These are phyloP conservation scores for Cheilosia vernalis DNA, from an alignment of 2,888 invertebrate species.

Conservation along the genomic window DNA sequence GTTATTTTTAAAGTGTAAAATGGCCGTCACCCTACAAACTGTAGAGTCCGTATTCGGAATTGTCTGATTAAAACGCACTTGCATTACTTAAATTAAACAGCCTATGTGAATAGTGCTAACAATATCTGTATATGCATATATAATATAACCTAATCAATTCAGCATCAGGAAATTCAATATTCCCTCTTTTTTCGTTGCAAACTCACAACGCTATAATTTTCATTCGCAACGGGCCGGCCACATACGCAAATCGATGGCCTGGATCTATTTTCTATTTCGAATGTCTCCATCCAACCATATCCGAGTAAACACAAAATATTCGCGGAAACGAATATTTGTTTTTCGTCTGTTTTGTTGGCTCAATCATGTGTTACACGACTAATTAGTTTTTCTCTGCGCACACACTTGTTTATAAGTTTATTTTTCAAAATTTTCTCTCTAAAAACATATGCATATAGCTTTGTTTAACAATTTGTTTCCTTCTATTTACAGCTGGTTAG, in stretches of 20 bases:
- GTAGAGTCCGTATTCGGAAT: neutral
- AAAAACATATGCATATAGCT: slow-evolving; percentile 17
- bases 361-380: slow-evolving; percentile 46
- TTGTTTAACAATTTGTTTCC: slow-evolving; percentile 66
- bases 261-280: slow-evolving; percentile 32
- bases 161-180: neutral
- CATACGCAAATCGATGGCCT: slow-evolving; percentile 44
- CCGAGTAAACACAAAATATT: slow-evolving; percentile 29
- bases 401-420: slow-evolving; percentile 25
- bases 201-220: slow-evolving; percentile 11
- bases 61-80: neutral
- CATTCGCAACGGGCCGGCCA: neutral
- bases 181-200: neutral
- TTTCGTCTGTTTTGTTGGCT: slow-evolving; percentile 12
- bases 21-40: too few species aligned
- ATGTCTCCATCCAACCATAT: slow-evolving; percentile 14
- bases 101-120: too few species aligned
- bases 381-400: slow-evolving; percentile 23
- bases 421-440: slow-evolving; percentile 32
- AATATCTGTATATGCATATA: too few species aligned
- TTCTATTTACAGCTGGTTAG: slow-evolving; percentile 90
- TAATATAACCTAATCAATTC: neutral
- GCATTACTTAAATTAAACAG: too few species aligned
- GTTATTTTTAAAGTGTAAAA: too few species aligned
- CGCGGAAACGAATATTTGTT: slow-evolving; percentile 26